These are phyloP conservation scores for Andinoacara biseriatus DNA, from an alignment of 2,113 vertebrate genomes.

Conservation along the genomic window DNA sequence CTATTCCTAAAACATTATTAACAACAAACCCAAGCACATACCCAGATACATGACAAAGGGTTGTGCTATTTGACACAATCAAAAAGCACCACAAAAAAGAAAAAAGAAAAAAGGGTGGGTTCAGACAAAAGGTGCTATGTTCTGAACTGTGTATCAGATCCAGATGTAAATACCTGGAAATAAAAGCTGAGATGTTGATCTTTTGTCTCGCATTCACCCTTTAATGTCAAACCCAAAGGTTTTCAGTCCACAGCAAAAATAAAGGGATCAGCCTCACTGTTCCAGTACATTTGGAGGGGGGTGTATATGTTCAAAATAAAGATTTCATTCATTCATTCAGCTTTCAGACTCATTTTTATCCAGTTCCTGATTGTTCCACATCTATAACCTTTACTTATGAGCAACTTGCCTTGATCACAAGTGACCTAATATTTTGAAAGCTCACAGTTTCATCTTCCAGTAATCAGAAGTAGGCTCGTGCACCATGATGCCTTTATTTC, in stretches of 20 bases:
- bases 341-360: background rate
- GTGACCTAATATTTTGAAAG: background rate
- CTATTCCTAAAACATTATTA: background rate
- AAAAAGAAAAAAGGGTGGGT: too few relatives aligned
- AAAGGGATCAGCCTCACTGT: too few relatives aligned
- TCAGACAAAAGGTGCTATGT: too few relatives aligned
- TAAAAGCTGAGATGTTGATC: too few relatives aligned
- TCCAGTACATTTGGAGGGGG: too few relatives aligned
- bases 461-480: slow-evolving; percentile 22
- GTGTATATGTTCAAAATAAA: background rate
- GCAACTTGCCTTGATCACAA: slow-evolving; percentile 27
- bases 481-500: slow-evolving; percentile 8
- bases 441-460: slow-evolving; percentile 11
- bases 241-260: too few relatives aligned
- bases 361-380: background rate
- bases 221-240: too few relatives aligned
- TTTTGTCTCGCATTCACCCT: too few relatives aligned
- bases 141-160: too few relatives aligned
- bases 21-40: background rate
- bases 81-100: too few relatives aligned
- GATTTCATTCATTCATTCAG: background rate
- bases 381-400: background rate
- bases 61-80: background rate
- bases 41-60: background rate
- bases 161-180: too few relatives aligned